A percentile compares a stretch with the other conserved stretches of the same genome.
Evolutionary conservation across 1,140 invertebrate species (phyloP).

Genomic region (Grapholita molesta): DNA sequence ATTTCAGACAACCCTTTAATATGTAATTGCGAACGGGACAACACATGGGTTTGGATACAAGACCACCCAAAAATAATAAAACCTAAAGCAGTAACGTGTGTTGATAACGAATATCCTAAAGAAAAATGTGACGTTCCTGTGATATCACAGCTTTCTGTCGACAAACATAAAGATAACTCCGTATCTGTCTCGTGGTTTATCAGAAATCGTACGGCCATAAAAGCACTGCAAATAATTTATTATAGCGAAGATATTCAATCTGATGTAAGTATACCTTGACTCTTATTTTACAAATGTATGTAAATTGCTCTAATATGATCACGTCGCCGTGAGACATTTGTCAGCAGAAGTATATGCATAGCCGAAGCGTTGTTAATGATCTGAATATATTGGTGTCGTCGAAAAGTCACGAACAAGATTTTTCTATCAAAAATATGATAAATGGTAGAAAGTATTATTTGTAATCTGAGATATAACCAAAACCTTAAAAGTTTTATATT

Average conservation of each 20-base stretch:
- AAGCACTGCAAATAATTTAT: constrained; percentile 63
- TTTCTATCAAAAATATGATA: too few relatives aligned
- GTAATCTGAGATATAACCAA: too few relatives aligned
- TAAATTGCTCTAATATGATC: not conserved
- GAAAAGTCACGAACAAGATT: too few relatives aligned
- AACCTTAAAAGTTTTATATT: too few relatives aligned
- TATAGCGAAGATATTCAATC: constrained; percentile 54
- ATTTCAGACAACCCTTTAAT: constrained; percentile 61
- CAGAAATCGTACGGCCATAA: constrained; percentile 66
- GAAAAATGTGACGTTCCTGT: constrained; percentile 65
- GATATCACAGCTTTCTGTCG: constrained; percentile 65
- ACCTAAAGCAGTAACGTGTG: constrained; percentile 50
- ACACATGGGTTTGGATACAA: constrained; percentile 72
- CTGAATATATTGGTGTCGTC: too few relatives aligned
- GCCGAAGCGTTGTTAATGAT: too few relatives aligned
- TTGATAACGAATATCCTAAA: constrained; percentile 62
- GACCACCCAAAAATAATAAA: constrained; percentile 72
- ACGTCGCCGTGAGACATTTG: not conserved
- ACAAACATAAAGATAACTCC: constrained; percentile 69
- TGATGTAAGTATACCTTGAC: constrained; percentile 46
- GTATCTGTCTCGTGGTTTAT: constrained; percentile 70
- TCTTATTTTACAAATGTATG: not conserved
- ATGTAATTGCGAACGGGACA: constrained; percentile 69
- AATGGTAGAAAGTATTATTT: too few relatives aligned
- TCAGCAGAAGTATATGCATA: too few relatives aligned